Evolutionary conservation across 2,888 invertebrate species (phyloP).

Genomic region (Formica aserva): DNA sequence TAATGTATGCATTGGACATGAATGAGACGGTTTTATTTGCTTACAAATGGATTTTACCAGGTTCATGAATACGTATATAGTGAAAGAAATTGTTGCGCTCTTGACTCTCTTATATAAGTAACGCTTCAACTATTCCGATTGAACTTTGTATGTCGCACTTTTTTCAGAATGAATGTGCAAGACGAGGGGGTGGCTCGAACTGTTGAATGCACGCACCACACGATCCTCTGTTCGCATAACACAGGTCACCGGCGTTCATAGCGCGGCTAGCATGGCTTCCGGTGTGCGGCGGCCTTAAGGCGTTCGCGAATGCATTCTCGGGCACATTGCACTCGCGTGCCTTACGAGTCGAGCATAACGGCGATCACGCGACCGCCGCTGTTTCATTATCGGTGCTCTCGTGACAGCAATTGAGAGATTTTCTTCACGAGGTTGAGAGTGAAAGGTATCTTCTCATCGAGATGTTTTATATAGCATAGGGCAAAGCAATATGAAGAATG

Average conservation of each 20-base stretch:
- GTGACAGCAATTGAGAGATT: slow-evolving; percentile 41
- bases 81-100: background rate
- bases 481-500: too few relatives aligned
- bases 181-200: slow-evolving; percentile 1
- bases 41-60: slow-evolving; percentile 24
- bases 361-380: slow-evolving; percentile 49
- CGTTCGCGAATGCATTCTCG: slow-evolving; percentile 53
- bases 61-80: background rate
- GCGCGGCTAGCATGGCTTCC: slow-evolving; percentile 46
- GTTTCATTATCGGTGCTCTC: slow-evolving; percentile 54
- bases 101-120: background rate
- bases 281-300: slow-evolving; percentile 51
- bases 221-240: slow-evolving; percentile 46
- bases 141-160: slow-evolving; percentile 27
- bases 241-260: slow-evolving; percentile 51
- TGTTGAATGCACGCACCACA: slow-evolving; percentile 45
- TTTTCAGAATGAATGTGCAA: slow-evolving; percentile 14
- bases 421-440: slow-evolving; percentile 29
- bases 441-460: slow-evolving; percentile 41
- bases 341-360: slow-evolving; percentile 52
- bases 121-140: background rate
- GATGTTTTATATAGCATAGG: background rate
- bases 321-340: slow-evolving; percentile 54
- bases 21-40: slow-evolving; percentile 39
- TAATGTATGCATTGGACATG: slow-evolving; percentile 43